A percentile compares a stretch with the other conserved stretches of the same genome.
Evolutionary conservation across 1,140 invertebrate species (phyloP).

Genomic region (Pteromalus puparum): DNA sequence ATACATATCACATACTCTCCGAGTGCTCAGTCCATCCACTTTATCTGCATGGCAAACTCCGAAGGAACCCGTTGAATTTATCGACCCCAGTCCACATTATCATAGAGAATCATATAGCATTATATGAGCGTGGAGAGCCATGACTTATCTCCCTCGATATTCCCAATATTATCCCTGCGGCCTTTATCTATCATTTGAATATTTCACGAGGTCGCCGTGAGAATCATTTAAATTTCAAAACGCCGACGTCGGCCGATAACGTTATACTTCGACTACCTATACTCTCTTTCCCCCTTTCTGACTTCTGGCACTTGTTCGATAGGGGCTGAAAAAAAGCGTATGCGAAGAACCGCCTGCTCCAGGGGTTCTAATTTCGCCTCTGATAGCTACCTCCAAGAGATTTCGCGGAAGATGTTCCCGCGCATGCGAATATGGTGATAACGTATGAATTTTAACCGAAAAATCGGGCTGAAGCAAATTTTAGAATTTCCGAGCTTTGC

Average conservation of each 20-base stretch:
- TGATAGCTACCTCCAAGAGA: neutral
- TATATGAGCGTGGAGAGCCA: constrained; percentile 3
- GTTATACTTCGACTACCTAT: neutral
- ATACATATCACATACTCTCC: no score
- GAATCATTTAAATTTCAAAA: constrained; percentile 44
- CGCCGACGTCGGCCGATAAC: neutral
- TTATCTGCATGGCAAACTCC: neutral
- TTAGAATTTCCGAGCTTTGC: neutral
- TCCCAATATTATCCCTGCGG: constrained; percentile 30
- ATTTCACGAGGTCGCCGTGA: constrained; percentile 28
- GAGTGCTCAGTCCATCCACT: neutral
- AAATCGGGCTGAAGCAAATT: neutral
- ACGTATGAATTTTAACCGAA: neutral
- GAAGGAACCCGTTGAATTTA: constrained; percentile 17
- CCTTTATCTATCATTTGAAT: constrained; percentile 43
- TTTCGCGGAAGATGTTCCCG: neutral
- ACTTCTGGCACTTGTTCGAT: neutral
- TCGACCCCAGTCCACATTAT: neutral
- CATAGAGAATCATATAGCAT: constrained; percentile 35
- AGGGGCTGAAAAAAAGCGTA: neutral
- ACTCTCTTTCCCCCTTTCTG: neutral
- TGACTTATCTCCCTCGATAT: constrained; percentile 37
- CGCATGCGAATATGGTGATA: neutral
- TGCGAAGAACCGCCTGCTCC: neutral
- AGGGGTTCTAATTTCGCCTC: neutral